Percentiles rank a stretch among this genome's conserved stretches.
phyloP scores from a whole-genome alignment of 2,113 vertebrate genomes.

The Anser cygnoides region DNA sequence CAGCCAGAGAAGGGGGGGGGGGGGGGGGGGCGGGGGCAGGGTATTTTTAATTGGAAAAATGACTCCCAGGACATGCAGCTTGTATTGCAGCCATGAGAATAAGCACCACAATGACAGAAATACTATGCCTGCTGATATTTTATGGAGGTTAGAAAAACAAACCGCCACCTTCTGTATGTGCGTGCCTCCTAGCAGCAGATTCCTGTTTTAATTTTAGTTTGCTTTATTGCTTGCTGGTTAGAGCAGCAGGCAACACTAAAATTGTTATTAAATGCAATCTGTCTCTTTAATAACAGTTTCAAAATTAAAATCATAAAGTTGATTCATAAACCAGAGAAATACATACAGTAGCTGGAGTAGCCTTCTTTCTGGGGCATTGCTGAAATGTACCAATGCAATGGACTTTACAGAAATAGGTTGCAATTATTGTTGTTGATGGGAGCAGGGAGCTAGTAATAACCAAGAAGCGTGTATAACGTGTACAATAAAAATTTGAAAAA shows the following conservation, averaged over 20 bases:
- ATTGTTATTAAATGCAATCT: slow-evolving; percentile 74
- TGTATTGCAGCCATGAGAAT: slow-evolving; percentile 10
- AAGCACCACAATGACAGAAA: slow-evolving; percentile 27
- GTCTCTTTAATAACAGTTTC: slow-evolving; percentile 75
- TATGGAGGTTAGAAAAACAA: slow-evolving; percentile 55
- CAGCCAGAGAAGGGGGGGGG: background rate
- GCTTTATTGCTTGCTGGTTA: slow-evolving; percentile 52
- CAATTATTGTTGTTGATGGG: slow-evolving; percentile 45
- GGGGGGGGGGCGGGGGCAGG: too few relatives aligned
- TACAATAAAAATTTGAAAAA: slow-evolving; percentile 36
- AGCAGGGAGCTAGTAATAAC: slow-evolving; percentile 38
- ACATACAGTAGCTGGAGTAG: slow-evolving; percentile 46
- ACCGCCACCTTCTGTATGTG: background rate
- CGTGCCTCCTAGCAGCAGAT: slow-evolving; percentile 50
- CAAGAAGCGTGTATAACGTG: background rate
- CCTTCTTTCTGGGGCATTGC: slow-evolving; percentile 48
- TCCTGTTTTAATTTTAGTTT: slow-evolving; percentile 59
- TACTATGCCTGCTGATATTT: slow-evolving; percentile 18
- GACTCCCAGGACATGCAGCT: background rate
- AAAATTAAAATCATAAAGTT: slow-evolving; percentile 77
- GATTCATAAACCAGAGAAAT: slow-evolving; percentile 72
- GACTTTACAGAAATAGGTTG: slow-evolving; percentile 36
- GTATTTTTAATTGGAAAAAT: background rate
- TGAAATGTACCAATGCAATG: slow-evolving; percentile 36
- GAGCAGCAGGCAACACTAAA: slow-evolving; percentile 62